Base-by-base conservation (phyloP, 2,888 invertebrate species). In the Habrosyne pyritoides region DNA sequence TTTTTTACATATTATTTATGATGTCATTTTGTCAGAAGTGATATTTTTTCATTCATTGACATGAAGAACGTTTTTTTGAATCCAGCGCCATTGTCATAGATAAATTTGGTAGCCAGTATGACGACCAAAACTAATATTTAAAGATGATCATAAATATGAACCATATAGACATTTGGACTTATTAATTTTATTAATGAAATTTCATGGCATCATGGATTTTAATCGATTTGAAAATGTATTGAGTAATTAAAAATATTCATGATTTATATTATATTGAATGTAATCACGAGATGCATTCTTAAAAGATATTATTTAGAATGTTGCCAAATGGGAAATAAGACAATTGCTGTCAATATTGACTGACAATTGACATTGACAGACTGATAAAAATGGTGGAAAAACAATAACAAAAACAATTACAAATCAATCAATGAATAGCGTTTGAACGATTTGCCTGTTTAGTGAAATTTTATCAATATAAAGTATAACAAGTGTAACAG, bases 11-110 rank as follows among this genome's bases (percentile, higher is more conserved):
- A 79, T 79, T 73, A 66, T 75, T 80, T 79, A 87, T 84, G 79
- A 72, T 85, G 86, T 80, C 89, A 84, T 88, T 83, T 86, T 87
- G 86, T 82, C 81, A 83, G 77, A 76, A 69, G 63, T 72, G 69
- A 67, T 69, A 62, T 57, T 53, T 67, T 65, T 72, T 68, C 57
- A 61, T 72, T 68, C 57, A 61, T 49, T 77, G 78, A 78, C 81
- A 73, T 55, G 54, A 7, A 63, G 59, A 63, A 75, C 70, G 67
- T 74, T 81, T 65, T 42, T 77, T 84, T 83, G 73, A 83, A 83
- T 79, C 74, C 67, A 62, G 63, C 70, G 69, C 66, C 55, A 55
- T 66, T 59, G 65, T 53, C 47, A 54, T 53, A 51, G 36, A 47
- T 53, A 53, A 14, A 46, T 53, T 50, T 52, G 21, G 12, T 50